Evolutionary conservation across 2,888 invertebrate genomes (phyloP).

Genomic region (Copidosoma aretas): DNA sequence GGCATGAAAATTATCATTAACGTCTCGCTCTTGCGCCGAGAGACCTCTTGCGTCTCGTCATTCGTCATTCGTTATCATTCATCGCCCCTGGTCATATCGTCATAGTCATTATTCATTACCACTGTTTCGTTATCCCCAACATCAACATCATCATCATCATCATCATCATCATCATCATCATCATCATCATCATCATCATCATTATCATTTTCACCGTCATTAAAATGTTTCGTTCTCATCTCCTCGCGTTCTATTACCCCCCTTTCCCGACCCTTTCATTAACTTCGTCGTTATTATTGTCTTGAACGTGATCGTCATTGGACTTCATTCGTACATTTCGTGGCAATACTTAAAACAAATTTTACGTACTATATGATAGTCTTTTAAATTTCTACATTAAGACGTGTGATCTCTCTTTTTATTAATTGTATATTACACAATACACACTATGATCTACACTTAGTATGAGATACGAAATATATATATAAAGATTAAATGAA

Average conservation of each 20-base stretch:
- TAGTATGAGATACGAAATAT: constrained; percentile 54
- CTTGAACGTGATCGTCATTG: constrained; percentile 40
- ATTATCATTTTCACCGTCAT: constrained; percentile 13
- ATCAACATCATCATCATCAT: constrained; percentile 20
- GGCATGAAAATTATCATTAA: constrained; percentile 35
- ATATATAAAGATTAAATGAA: constrained; percentile 47
- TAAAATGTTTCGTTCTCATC: not conserved
- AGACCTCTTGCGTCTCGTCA: constrained; percentile 1
- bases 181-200: constrained; percentile 23
- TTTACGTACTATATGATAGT: constrained; percentile 61
- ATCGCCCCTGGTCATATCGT: constrained; percentile 32
- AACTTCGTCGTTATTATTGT: constrained; percentile 36
- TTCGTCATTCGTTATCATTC: constrained; percentile 23
- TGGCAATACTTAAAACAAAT: constrained; percentile 58
- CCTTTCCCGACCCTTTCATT: constrained; percentile 9
- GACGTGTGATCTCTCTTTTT: constrained; percentile 63
- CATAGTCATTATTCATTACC: constrained; percentile 33
- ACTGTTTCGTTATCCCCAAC: too few species aligned
- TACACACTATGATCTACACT: constrained; percentile 53
- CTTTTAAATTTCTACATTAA: constrained; percentile 63
- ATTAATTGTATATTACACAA: constrained; percentile 58
- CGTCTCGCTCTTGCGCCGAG: constrained; percentile 14
- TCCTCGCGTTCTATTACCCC: not conserved
- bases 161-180: constrained; percentile 24
- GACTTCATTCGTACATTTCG: constrained; percentile 53